Evolutionary conservation across 2,113 vertebrate species (phyloP).

Genomic region (Mirounga angustirostris): DNA sequence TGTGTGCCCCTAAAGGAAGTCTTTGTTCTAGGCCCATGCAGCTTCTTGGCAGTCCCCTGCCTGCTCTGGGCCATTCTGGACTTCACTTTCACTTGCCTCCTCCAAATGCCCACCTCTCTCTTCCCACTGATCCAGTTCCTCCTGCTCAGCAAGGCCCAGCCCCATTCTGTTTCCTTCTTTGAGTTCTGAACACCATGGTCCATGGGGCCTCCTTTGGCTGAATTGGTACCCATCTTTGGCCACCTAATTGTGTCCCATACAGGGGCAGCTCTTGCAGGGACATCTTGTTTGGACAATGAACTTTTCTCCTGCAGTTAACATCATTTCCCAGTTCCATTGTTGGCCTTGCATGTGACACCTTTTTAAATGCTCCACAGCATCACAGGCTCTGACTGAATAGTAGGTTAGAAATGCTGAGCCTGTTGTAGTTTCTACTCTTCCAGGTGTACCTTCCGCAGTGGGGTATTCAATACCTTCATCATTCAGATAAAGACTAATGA

Average conservation of each 20-base stretch:
- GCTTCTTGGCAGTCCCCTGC: neutral
- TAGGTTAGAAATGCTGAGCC: neutral
- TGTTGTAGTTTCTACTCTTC: neutral
- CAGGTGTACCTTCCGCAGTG: neutral
- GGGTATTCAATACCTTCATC: neutral
- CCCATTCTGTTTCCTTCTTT: neutral
- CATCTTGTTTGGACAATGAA: neutral
- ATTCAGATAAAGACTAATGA: neutral
- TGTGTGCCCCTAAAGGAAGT: neutral
- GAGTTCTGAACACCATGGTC: neutral
- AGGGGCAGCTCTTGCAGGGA: neutral
- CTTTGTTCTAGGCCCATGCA: neutral
- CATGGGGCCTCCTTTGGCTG: neutral
- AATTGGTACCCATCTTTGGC: neutral
- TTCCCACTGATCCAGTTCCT: neutral
- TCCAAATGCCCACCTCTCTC: neutral
- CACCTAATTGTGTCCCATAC: neutral
- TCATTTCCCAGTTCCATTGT: neutral
- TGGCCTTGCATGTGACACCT: too few relatives aligned
- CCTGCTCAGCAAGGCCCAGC: neutral
- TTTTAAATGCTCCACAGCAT: neutral
- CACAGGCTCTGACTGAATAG: neutral
- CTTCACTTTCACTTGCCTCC: neutral
- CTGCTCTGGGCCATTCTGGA: neutral
- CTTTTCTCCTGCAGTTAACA: neutral